Evolutionary conservation across 1,140 invertebrate genomes (phyloP).

Genomic region (Paracyclopina nana): DNA sequence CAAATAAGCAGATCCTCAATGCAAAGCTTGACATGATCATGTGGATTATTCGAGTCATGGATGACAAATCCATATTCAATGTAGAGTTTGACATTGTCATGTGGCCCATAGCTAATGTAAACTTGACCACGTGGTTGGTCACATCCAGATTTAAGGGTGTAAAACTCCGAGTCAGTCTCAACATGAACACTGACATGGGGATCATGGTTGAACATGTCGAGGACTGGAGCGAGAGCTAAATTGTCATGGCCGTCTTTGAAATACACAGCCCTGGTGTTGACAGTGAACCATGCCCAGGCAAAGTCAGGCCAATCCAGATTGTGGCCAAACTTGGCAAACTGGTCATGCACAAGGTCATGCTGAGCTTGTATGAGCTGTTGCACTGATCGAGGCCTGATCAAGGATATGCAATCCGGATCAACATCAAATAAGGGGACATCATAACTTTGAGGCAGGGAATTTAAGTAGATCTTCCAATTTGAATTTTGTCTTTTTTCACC

Average conservation of each 20-base stretch:
- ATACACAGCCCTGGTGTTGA: slow-evolving; percentile 51
- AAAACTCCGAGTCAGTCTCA: slow-evolving; percentile 27
- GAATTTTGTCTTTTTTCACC: too few species aligned
- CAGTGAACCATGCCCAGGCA: slow-evolving; percentile 38
- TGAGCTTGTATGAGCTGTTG: background rate
- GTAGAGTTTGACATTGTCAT: slow-evolving; percentile 43
- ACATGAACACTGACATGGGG: slow-evolving; percentile 31
- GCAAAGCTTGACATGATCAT: slow-evolving; percentile 41
- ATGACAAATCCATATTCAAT: slow-evolving; percentile 53
- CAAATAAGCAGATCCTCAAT: too few species aligned
- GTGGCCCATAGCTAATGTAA: slow-evolving; percentile 51
- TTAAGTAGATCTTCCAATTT: background rate
- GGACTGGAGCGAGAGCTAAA: slow-evolving; percentile 45
- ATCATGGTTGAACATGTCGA: slow-evolving; percentile 59
- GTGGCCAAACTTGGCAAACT: background rate
- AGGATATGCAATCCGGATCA: background rate
- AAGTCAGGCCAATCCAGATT: background rate
- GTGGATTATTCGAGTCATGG: slow-evolving; percentile 33
- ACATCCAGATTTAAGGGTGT: slow-evolving; percentile 32
- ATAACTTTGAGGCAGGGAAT: background rate
- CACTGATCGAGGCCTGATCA: background rate
- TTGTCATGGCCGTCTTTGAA: slow-evolving; percentile 29
- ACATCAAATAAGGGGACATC: slow-evolving; percentile 3
- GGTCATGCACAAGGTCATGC: background rate
- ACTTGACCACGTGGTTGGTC: slow-evolving; percentile 39